phyloP scores from a whole-genome alignment of 1,140 invertebrate species.

The Eubasilissa regina region DNA sequence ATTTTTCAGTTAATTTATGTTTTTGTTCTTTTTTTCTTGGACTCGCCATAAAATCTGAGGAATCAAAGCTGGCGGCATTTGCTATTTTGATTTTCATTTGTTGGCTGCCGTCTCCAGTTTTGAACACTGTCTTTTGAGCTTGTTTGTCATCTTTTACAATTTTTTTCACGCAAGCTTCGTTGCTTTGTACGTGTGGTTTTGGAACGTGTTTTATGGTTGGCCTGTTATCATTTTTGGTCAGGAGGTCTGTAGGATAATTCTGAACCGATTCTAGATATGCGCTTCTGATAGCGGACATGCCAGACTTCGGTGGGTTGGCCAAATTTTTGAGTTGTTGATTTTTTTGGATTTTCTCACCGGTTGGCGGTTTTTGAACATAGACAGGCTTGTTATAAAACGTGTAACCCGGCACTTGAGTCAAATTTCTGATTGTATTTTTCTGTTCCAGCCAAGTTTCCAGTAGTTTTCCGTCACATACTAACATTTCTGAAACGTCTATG shows the following conservation, averaged over 20 bases:
- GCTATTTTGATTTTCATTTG: too few species aligned
- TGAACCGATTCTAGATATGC: constrained; percentile 24
- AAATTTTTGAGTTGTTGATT: not conserved
- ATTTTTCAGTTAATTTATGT: not conserved
- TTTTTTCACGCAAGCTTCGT: not conserved
- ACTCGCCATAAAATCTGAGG: too few species aligned
- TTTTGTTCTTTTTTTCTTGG: too few species aligned
- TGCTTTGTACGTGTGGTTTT: not conserved
- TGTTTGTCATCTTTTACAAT: too few species aligned
- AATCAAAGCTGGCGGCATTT: too few species aligned
- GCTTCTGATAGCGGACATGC: constrained; percentile 1
- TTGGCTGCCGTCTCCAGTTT: too few species aligned
- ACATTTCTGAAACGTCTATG: not conserved
- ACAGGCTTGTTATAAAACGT: not conserved
- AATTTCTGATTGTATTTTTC: not conserved
- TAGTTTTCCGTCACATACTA: not conserved
- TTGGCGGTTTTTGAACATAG: constrained; percentile 6
- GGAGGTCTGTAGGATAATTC: not conserved
- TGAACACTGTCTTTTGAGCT: too few species aligned
- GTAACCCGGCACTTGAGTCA: not conserved
- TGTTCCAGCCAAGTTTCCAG: not conserved
- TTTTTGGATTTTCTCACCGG: not conserved
- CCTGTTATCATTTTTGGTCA: not conserved
- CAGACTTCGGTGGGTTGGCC: not conserved
- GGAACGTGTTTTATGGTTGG: not conserved